A percentile compares a stretch with the other conserved stretches of the same genome.
Evolutionary conservation across 2,113 vertebrate species (phyloP).

Genomic region (Mustela nigripes): DNA sequence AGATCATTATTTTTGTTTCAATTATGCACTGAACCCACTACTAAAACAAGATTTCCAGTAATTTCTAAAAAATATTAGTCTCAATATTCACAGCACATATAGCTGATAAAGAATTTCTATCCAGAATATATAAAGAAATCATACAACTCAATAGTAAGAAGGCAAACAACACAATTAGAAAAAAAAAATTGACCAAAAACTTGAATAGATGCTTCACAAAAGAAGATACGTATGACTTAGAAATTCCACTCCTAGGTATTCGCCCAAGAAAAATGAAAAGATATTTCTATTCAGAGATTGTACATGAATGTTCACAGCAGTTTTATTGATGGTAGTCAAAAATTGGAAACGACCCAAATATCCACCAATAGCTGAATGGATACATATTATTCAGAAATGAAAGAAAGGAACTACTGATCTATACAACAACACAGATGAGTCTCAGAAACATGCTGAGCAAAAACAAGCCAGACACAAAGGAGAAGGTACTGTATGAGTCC

Average conservation of each 20-base stretch:
- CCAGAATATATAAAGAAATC: conserved; percentile 5
- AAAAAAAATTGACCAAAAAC: neutral
- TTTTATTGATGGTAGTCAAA: neutral
- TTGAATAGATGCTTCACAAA: neutral
- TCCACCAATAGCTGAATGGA: neutral
- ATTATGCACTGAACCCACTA: neutral
- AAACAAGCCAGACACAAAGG: neutral
- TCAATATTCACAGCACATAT: neutral
- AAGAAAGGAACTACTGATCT: neutral
- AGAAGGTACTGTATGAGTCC: neutral
- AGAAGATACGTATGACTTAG: neutral
- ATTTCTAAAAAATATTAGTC: neutral
- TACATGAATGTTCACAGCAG: neutral
- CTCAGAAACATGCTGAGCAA: neutral
- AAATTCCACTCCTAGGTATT: neutral
- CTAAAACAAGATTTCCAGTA: conserved; percentile 12
- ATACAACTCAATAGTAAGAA: conserved; percentile 16
- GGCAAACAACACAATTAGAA: neutral
- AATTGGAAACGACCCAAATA: neutral
- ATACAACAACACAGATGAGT: neutral
- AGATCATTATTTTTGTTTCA: conserved; percentile 23
- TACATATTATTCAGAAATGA: neutral
- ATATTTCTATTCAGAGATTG: neutral
- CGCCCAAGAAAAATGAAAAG: neutral
- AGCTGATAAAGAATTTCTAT: conserved; percentile 24